Conservation (phyloP, 2,113 vertebrate species). For the Spea multiplicata region DNA sequence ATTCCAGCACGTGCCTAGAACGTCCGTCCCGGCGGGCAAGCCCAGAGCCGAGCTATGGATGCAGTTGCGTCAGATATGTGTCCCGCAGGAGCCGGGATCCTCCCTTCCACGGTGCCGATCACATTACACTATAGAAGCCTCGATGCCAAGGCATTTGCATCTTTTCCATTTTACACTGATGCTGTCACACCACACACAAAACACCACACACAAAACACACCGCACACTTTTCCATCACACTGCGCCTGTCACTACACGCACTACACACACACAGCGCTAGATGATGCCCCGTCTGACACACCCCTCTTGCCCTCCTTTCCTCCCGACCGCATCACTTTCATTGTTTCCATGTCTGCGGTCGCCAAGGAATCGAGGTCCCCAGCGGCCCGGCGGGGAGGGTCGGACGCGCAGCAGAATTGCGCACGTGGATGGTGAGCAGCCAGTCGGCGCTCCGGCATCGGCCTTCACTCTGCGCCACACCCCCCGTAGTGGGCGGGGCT, state of each 20-base stretch:
- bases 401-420: not conserved
- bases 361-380: slow-evolving; percentile 28
- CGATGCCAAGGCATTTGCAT: not conserved
- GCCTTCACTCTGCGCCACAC: not conserved
- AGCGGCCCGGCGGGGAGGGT: slow-evolving; percentile 13
- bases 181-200: not conserved
- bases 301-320: slow-evolving; percentile 36
- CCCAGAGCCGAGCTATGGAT: not conserved
- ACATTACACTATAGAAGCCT: not conserved
- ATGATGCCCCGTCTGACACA: not conserved
- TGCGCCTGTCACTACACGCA: no score
- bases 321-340: slow-evolving; percentile 43
- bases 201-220: no score
- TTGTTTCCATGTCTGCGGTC: slow-evolving; percentile 43
- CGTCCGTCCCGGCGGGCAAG: slow-evolving; percentile 11
- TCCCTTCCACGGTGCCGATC: not conserved
- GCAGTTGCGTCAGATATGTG: not conserved
- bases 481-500: slow-evolving; percentile 19
- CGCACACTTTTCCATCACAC: no score
- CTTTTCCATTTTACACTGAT: not conserved
- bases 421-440: slow-evolving; percentile 11
- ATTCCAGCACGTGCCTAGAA: not conserved
- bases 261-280: not conserved
- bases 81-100: not conserved
- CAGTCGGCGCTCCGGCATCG: not conserved